Evolutionary conservation across 2,888 invertebrate genomes (phyloP), one percentile per base, ranked within the genome.

Genomic region (Hoplodrina ambigua): DNA sequence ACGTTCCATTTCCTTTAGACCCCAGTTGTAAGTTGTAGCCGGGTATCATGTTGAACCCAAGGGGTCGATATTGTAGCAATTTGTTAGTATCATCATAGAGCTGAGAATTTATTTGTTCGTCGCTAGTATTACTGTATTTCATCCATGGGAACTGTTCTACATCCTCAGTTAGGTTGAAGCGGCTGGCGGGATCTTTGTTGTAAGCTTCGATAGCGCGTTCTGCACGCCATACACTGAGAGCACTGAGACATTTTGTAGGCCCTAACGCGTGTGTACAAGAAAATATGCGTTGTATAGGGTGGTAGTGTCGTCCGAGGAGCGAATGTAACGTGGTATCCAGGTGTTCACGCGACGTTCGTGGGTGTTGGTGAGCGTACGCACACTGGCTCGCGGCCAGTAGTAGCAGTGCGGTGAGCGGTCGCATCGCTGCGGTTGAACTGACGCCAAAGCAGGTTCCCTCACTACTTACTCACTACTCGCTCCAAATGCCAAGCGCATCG

Each of bases 171-270:
- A 93, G 75, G 73, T 89, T 88, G 71, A 86, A 86, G 33, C 58
- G 72, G 52, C 70, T 62, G 15, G 82, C 73, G 37, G 84, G 75
- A 64, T 86, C 70, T 65, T 80, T 82, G 57, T 72, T 65, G 63
- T 87, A 83, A 4, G 82, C 66, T 50, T 85, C 71, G 64, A 91
- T 62, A 2, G 94, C 94, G 33, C 89, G 89, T 83, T 93, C 89
- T 41, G 97, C 94, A 56, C 96, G 96, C 92, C 96, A 96, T 25
- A 96, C 88, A 58, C 96, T 93, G 68, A 96, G 95, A n/a, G 96
- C 93, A 86, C 96, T 96, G 60, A 97, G 87, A 87, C 97, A 97
- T 89, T 96, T 96, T 69, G 95, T 73, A 8, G 96, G 89, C 58
- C 96, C 96, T 62, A 95, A 87, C n/a, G 86, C 80, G 70, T 85